Evolutionary conservation across 2,113 vertebrate genomes (phyloP), one percentile per base, ranked within the genome.

Genomic region (Limanda limanda): DNA sequence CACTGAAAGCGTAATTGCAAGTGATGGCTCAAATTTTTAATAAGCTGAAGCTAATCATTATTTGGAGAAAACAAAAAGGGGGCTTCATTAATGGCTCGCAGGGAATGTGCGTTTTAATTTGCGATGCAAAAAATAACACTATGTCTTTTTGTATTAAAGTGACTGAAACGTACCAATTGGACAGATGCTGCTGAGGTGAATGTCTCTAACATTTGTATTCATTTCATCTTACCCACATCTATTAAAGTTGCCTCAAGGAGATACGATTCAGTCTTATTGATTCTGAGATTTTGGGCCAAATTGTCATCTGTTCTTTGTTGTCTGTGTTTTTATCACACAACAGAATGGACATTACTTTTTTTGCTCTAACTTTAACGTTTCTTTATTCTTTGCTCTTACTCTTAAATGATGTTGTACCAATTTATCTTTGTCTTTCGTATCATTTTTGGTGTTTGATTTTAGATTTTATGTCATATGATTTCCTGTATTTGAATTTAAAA

Each of bases 11-110:
- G 6, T 25, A 2, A 5, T 60, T 68, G n/a, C n/a, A 1, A 17
- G 20, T 40, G 45, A 74, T 27, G 47, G 45, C 1, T 24, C 4
- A 64, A 35, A 48, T 55, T 55, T 20, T 25, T 47, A 12, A 17
- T 51, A 42, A 63, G 67, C 11, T 69, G 21, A 59, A 61, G 42
- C 60, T 65, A 66, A 82, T 78, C 47, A 48, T 55, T 37, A 76
- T 74, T 74, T 51, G 14, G 51, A n/a, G 13, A 52, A 8, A 75
- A 66, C 15, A 69, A 67, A 61, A 31, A 21, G 8, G 5, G 2
- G 35, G 47, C 47, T 51, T 51, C 14, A 58, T 57, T 40, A 61
- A 72, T 47, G 51, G 27, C 24, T 31, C n/a, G 8, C 4, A 3
- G 21, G n/a, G 25, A 42, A 45, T 11, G 2, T 13, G 18, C 9